Base-by-base conservation (phyloP, 2,797 vertebrate species). In the Sparus aurata region DNA sequence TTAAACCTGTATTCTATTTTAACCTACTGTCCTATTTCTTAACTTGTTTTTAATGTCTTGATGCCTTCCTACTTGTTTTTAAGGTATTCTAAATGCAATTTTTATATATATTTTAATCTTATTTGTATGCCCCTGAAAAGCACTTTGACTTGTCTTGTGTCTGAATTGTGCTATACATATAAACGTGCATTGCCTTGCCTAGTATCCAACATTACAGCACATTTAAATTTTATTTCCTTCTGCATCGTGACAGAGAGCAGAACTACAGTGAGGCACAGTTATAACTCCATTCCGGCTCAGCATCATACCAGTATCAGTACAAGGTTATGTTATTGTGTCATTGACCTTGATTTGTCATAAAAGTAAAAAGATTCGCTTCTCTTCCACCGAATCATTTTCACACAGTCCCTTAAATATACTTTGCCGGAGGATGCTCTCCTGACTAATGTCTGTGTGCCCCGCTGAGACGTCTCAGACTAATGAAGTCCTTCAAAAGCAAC, bases 401-500 rank as follows among this genome's bases (percentile, higher is more conserved):
- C 10, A n/a, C 67, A 59, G 34, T 53, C 23, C 34, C 43, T 52
- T 53, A 34, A 68, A 70, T 68, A 73, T 43, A 12, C 1, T 9
- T 52, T 9, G n/a, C 20, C 41, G 38, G 50, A n/a, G 15, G 55
- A 49, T 66, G 5, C 46, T 80, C 53, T 62, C 22, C 45, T 18
- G 47, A 47, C 27, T 43, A 13, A 46, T 46, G 45, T 11, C n/a
- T 61, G 23, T 25, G 27, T 23, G 25, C 5, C 64, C 54, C 67
- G 20, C 7, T 60, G 43, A 75, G 50, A 58, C 53, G 61, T 61
- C 6, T 41, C 30, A 73, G 53, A 62, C 61, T 64, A 73, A 69
- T 64, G 38, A 76, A 23, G 43, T 64, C 60, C 34, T 75, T 60
- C 70, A 86, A 71, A 74, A 67, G 20, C 41, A 71, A 43, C 64